Percentiles rank a stretch among this genome's conserved stretches.
Conservation (phyloP, 2,888 invertebrate genomes). For the Tachina grossa region DNA sequence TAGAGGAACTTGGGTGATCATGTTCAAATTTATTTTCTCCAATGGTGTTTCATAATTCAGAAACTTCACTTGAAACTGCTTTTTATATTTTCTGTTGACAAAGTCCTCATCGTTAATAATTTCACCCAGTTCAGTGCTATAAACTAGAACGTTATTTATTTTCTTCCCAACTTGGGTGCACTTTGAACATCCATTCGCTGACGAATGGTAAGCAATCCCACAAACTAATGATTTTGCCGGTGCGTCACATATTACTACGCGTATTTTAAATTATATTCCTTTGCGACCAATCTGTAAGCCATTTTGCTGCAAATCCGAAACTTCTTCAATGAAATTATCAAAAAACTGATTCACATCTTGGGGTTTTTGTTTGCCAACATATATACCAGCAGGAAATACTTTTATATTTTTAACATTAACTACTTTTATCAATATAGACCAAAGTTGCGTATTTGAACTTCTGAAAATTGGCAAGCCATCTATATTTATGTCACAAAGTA, state of each 20-base stretch:
- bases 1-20: constrained; percentile 73
- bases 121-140: constrained; percentile 23
- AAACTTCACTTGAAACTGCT: constrained; percentile 46
- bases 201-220: constrained; percentile 40
- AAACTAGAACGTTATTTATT: constrained; percentile 34
- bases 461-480: constrained; percentile 66
- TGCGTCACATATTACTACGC: constrained; percentile 69
- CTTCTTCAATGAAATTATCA: constrained; percentile 12
- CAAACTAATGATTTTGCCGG: constrained; percentile 64
- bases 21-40: constrained; percentile 66
- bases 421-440: constrained; percentile 60
- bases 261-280: constrained; percentile 30
- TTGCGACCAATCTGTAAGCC: not conserved
- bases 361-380: constrained; percentile 12
- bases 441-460: constrained; percentile 62
- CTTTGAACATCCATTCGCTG: constrained; percentile 12
- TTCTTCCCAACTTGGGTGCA: constrained; percentile 59
- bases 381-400: constrained; percentile 4
- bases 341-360: constrained; percentile 3
- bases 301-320: not conserved
- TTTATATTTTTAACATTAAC: constrained; percentile 14
- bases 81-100: constrained; percentile 29
- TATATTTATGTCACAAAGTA: constrained; percentile 56
- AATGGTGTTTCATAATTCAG: constrained; percentile 60
- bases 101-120: constrained; percentile 49